Percentiles rank a stretch among this genome's conserved stretches.
Conservation (phyloP, 1,140 invertebrate species). For the Drosophila auraria region DNA sequence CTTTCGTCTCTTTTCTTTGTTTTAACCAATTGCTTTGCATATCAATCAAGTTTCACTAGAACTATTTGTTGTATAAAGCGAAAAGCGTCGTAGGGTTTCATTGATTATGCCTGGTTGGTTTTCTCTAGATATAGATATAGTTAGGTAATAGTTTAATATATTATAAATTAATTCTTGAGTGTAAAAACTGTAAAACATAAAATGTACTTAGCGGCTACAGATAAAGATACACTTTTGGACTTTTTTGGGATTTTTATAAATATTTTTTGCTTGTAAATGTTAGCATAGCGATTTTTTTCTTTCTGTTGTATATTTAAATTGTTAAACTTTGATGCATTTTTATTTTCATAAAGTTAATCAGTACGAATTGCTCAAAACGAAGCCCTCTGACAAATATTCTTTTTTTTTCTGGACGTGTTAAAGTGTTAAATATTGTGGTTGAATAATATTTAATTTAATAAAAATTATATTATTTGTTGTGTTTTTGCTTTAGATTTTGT, state of each 20-base stretch:
- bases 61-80: slow-evolving; percentile 62
- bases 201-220: slow-evolving; percentile 55
- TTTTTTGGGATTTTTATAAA: slow-evolving; percentile 40
- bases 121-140: slow-evolving; percentile 34
- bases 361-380: slow-evolving; percentile 64
- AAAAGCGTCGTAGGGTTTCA: slow-evolving; percentile 62
- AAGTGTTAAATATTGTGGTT: neutral
- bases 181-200: slow-evolving; percentile 67
- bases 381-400: neutral
- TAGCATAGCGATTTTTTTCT: slow-evolving; percentile 33
- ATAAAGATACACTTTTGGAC: slow-evolving; percentile 42
- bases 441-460: neutral
- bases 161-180: slow-evolving; percentile 67
- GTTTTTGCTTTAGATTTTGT: no score
- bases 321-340: slow-evolving; percentile 52
- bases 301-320: slow-evolving; percentile 51
- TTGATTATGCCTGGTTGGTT: slow-evolving; percentile 67
- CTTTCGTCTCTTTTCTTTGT: slow-evolving; percentile 10
- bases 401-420: slow-evolving; percentile 5
- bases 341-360: slow-evolving; percentile 64
- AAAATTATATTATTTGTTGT: no score
- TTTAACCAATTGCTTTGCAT: slow-evolving; percentile 68
- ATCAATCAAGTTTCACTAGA: slow-evolving; percentile 46
- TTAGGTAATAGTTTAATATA: slow-evolving; percentile 40
- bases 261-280: slow-evolving; percentile 52